phyloP scores from a whole-genome alignment of 1,140 invertebrate genomes.

The Sweltsa coloradensis region DNA sequence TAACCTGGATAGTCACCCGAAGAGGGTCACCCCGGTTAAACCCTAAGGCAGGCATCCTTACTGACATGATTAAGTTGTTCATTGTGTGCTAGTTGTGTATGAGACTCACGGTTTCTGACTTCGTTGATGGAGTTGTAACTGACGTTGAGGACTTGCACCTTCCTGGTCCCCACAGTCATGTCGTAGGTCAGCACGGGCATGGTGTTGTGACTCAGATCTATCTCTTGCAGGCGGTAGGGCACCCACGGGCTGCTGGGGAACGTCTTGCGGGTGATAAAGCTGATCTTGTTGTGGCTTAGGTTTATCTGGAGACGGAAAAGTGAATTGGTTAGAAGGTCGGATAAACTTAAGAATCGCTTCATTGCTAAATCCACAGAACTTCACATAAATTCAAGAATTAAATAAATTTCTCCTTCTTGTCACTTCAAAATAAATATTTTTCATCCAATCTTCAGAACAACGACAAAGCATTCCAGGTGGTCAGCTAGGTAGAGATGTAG shows the following conservation, averaged over 20 bases:
- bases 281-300: constrained; percentile 73
- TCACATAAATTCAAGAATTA: too few species aligned
- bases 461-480: too few species aligned
- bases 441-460: too few species aligned
- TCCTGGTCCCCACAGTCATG: constrained; percentile 59
- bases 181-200: constrained; percentile 74
- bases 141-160: constrained; percentile 57
- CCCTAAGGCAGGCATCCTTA: background rate
- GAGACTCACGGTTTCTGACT: constrained; percentile 50
- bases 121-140: constrained; percentile 73
- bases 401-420: too few species aligned
- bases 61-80: background rate
- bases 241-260: constrained; percentile 77
- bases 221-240: constrained; percentile 63
- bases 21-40: too few species aligned
- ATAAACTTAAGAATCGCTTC: too few species aligned
- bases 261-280: constrained; percentile 68
- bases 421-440: too few species aligned
- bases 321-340: too few species aligned
- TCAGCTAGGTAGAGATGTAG: too few species aligned
- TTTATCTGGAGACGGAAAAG: constrained; percentile 53
- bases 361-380: too few species aligned
- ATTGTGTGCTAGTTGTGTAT: too few species aligned
- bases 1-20: too few species aligned
- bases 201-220: constrained; percentile 75